Conservation (phyloP, 2,888 invertebrate species). For the Siphlonurus alternatus region DNA sequence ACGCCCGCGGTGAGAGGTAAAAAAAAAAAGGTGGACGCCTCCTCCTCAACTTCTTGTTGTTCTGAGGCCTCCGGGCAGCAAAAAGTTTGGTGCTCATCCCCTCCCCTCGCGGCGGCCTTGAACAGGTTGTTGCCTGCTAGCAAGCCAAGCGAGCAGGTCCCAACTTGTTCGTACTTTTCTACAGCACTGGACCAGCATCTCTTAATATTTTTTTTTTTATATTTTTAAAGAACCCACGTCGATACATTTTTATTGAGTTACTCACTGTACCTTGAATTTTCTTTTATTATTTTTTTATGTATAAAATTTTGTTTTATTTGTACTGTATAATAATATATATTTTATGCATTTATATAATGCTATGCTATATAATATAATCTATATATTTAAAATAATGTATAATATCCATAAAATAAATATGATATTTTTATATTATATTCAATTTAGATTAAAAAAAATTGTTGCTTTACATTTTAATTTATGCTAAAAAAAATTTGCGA, state of each 20-base stretch:
- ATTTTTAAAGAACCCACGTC: too few species aligned
- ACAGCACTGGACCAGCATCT: neutral
- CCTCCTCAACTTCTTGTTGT: too few species aligned
- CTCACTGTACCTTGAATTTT: neutral
- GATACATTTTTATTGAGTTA: too few species aligned
- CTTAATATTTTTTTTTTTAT: neutral
- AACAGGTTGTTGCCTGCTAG: constrained; percentile 2
- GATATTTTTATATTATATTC: too few species aligned
- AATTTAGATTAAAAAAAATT: too few species aligned
- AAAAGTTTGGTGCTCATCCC: neutral
- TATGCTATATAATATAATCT: too few species aligned
- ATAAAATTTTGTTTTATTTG: neutral
- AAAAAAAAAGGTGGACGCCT: neutral
- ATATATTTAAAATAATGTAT: too few species aligned
- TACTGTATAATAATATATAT: neutral
- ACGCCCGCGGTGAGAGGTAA: neutral
- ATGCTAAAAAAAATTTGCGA: too few species aligned
- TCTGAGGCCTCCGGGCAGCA: too few species aligned
- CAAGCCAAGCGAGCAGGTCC: neutral
- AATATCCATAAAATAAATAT: too few species aligned
- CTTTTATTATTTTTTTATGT: neutral
- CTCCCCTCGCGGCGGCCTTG: neutral
- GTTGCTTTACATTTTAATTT: too few species aligned
- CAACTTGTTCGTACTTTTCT: neutral
- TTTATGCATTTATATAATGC: too few species aligned